Base-by-base conservation (phyloP, 2,797 vertebrate genomes). In the Fistularia tabacaria region DNA sequence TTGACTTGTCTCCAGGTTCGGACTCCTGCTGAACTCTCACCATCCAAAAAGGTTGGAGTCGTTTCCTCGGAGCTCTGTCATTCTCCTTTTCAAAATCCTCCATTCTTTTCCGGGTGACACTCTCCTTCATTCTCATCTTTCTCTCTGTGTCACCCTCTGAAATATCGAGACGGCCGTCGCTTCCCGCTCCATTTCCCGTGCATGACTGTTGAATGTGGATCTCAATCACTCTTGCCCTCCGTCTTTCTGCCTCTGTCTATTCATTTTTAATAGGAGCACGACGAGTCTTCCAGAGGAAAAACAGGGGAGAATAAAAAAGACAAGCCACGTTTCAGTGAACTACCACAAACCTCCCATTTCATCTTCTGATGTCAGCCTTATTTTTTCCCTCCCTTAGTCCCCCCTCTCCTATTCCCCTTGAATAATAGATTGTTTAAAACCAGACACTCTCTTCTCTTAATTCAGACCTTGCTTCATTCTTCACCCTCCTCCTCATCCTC, bases 261-360 rank as follows among this genome's bases (percentile, higher is more conserved):
- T 57, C 54, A 87, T 88, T 78, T 85, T 87, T 87, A 63, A 90
- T 86, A 67, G 64, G 70, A 79, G 76, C 67, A 67, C 80, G 60
- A 70, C 66, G 72, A 73, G 50, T 51, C 50, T 15, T 51, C 54
- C 56, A 60, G 56, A 66, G 53, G 51, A 73, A 68, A n/a, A 40
- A 59, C 36, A 54, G 42, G 50, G 62, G 53, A 39, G 59, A 54
- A 43, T n/a, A 62, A 36, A 25, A 46, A 44, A 70, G 57, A 60
- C 38, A 14, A 51, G 49, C 49, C 62, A 77, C 62, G 61, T 84
- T 74, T 74, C 66, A 62, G 65, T 70, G 73, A 76, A 69, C 60
- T 50, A 64, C 68, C 25, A 25, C 25, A 25, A 25, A 67, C 71
- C 12, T 48, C 56, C 70, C 42, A n/a, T 57, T 59, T 48, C 51